Conservation (phyloP, 2,797 vertebrate genomes). For the Phrynocephalus vlangalii region DNA sequence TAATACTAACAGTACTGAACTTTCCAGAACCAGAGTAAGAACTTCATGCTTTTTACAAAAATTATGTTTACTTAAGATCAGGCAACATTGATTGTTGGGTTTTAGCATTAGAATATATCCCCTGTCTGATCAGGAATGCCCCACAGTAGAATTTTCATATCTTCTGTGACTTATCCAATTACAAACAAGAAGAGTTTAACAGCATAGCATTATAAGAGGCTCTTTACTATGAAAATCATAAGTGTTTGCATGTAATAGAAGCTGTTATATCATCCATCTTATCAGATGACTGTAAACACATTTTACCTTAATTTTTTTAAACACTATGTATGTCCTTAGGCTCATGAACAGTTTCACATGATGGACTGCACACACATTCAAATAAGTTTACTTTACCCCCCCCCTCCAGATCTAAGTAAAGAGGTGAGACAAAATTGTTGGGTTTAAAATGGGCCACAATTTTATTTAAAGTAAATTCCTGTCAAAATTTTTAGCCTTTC, state of each 20-base stretch:
- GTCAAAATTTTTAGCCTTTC: too few relatives aligned
- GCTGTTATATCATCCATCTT: not conserved
- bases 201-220: not conserved
- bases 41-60: conserved; percentile 30
- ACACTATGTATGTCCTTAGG: not conserved
- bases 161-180: not conserved
- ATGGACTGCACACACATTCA: too few relatives aligned
- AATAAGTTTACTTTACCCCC: too few relatives aligned
- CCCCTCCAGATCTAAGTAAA: too few relatives aligned
- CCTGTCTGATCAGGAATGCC: not conserved
- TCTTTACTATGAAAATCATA: not conserved
- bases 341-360: not conserved
- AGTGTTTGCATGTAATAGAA: not conserved
- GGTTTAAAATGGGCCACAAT: too few relatives aligned
- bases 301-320: not conserved
- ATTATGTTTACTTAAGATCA: conserved; percentile 44
- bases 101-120: not conserved
- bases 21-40: not conserved
- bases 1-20: not conserved
- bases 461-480: too few relatives aligned
- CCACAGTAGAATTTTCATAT: conserved; percentile 21
- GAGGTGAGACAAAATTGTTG: too few relatives aligned
- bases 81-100: not conserved
- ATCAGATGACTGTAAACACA: not conserved
- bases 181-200: conserved; percentile 35